phyloP scores from a whole-genome alignment of 2,797 vertebrate species.

The Atherinosoma microstoma region DNA sequence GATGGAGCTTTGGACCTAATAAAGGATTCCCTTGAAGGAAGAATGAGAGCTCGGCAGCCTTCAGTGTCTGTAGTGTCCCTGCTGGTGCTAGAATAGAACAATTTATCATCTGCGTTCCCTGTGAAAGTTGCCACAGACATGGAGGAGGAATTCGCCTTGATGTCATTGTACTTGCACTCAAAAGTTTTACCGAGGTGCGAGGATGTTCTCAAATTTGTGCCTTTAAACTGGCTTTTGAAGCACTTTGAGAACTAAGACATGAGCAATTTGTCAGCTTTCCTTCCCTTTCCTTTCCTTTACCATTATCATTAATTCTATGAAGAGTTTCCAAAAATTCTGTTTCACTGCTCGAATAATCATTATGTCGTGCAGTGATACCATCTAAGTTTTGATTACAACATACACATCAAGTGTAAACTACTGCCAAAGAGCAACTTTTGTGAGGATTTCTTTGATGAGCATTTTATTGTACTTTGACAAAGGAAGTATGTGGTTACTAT shows the following conservation, averaged over 20 bases:
- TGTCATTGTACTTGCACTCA: constrained; percentile 41
- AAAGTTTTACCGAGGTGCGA: constrained; percentile 51
- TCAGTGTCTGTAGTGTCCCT: constrained; percentile 60
- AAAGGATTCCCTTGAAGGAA: constrained; percentile 72
- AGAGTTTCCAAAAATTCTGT: too few species aligned
- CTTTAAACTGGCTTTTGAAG: constrained; percentile 34
- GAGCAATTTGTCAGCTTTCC: neutral
- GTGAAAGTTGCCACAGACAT: constrained; percentile 47
- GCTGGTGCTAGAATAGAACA: constrained; percentile 53
- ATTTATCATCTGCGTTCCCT: constrained; percentile 55
- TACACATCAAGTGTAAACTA: too few species aligned
- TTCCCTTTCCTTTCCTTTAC: neutral
- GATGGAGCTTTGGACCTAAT: constrained; percentile 73
- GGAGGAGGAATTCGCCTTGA: constrained; percentile 47
- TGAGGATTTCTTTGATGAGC: too few species aligned
- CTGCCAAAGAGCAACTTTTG: too few species aligned
- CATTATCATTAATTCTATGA: too few species aligned
- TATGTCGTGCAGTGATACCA: too few species aligned
- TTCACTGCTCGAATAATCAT: too few species aligned
- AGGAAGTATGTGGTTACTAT: neutral
- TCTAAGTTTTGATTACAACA: too few species aligned
- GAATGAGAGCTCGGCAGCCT: constrained; percentile 60
- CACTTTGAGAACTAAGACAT: constrained; percentile 1
- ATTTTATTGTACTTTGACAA: too few species aligned
- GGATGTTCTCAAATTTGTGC: constrained; percentile 55